phyloP scores from a whole-genome alignment of 2,113 vertebrate species.

The Ictidomys tridecemlineatus region DNA sequence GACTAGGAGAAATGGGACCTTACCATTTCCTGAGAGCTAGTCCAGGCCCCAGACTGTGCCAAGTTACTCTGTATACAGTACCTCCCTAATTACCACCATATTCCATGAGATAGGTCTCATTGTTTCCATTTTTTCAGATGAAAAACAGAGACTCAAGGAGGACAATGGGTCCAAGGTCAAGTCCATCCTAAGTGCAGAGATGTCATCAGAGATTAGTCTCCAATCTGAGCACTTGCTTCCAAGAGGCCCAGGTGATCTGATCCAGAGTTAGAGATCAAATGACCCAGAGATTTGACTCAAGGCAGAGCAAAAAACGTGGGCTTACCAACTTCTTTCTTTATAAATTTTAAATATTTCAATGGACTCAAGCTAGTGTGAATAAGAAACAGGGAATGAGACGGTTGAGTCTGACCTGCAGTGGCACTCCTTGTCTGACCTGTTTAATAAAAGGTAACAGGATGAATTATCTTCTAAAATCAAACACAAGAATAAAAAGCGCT shows the following conservation, averaged over 20 bases:
- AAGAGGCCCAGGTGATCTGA: not conserved
- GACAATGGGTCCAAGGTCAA: not conserved
- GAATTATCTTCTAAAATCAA: conserved; percentile 46
- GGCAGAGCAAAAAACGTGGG: not conserved
- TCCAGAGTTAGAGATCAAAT: not conserved
- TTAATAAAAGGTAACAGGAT: conserved; percentile 31
- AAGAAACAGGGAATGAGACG: not conserved
- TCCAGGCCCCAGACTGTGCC: not conserved
- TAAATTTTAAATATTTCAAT: not conserved
- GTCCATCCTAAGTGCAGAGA: no score
- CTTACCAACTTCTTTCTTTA: not conserved
- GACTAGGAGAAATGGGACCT: not conserved
- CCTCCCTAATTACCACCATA: not conserved
- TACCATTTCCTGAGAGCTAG: not conserved
- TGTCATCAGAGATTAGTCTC: not conserved
- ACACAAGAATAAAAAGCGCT: not conserved
- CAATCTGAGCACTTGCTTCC: not conserved
- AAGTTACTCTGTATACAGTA: not conserved
- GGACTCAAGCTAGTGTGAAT: not conserved
- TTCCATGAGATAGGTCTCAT: not conserved
- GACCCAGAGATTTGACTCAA: not conserved
- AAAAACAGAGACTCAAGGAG: no score
- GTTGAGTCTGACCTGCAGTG: not conserved
- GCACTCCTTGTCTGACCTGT: not conserved
- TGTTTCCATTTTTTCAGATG: not conserved